Base-by-base conservation (phyloP, 1,140 invertebrate genomes). In the Brachionus paranguensis region DNA sequence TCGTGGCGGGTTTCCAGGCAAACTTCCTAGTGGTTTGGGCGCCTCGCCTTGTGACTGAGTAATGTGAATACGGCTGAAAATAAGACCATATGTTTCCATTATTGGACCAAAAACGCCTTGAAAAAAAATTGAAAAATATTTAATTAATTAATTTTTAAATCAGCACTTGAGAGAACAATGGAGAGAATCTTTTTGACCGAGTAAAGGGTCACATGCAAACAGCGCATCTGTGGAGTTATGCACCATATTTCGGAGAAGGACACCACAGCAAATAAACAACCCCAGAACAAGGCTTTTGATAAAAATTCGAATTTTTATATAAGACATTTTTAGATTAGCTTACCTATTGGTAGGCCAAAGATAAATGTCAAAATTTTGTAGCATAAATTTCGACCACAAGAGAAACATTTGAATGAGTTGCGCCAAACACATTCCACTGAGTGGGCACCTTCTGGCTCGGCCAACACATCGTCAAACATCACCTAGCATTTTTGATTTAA, bases 191-290 rank as follows among this genome's bases (percentile, higher is more conserved):
- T 81, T 37, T 68, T 60, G 7, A 81, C 53, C 33, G 78, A 81
- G 37, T 41, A 81, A 11, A 81, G 43, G 3, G 41, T 45, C 8
- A 81, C 64, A 81, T 81, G 78, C 27, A 81, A 27, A 37, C 53
- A 68, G 17, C 78, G 33, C 24, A 81, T 81, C 10, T 81, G 53
- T 11, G 78, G 78, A 43, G 78, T 81, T 11, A 81, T 27, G 17
- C 78, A 81, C 78, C 78, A 84, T 11, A 84, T 84, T n/a, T 84
- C 60, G 12, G 68, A 41, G 8, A 81, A 81, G 12, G 78, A 81
- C 8, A 81, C 78, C 33, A 43, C 12, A 2, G 78, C 78, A 81
- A 81, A 81, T 45, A 81, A 4, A 68, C 78, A 64, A 27, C 78
- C 78, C 78, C 78, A 81, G 33, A 64, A 81, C n/a, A 81, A 68